Evolutionary conservation across 2,113 vertebrate genomes (phyloP).

Genomic region (Tragelaphus scriptus): DNA sequence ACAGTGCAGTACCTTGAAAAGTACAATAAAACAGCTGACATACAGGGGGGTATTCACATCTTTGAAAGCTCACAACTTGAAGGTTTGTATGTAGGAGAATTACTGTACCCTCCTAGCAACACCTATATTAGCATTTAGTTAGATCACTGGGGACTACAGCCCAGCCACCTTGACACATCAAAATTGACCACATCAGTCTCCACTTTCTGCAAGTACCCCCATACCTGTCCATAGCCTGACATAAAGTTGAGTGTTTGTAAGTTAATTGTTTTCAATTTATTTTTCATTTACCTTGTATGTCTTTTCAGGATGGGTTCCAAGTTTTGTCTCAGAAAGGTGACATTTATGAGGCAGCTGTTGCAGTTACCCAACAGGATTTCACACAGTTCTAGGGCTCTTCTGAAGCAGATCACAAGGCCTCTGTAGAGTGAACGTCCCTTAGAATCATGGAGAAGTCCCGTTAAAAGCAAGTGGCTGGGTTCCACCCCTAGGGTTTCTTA

Average conservation of each 20-base stretch:
- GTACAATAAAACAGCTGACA: background rate
- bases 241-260: background rate
- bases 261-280: background rate
- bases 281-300: background rate
- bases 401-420: background rate
- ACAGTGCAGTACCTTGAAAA: background rate
- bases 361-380: background rate
- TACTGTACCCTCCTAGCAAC: background rate
- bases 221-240: background rate
- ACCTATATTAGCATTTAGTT: background rate
- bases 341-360: background rate
- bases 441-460: background rate
- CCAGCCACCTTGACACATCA: background rate
- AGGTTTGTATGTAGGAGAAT: background rate
- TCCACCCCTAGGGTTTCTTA: background rate
- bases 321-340: background rate
- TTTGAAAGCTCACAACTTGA: background rate
- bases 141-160: background rate
- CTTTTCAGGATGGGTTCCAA: background rate
- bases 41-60: background rate
- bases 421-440: background rate
- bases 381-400: background rate
- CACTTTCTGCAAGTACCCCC: background rate
- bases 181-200: background rate
- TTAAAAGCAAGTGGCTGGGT: background rate